phyloP scores from a whole-genome alignment of 2,888 invertebrate genomes.

The Venusia cambrica region DNA sequence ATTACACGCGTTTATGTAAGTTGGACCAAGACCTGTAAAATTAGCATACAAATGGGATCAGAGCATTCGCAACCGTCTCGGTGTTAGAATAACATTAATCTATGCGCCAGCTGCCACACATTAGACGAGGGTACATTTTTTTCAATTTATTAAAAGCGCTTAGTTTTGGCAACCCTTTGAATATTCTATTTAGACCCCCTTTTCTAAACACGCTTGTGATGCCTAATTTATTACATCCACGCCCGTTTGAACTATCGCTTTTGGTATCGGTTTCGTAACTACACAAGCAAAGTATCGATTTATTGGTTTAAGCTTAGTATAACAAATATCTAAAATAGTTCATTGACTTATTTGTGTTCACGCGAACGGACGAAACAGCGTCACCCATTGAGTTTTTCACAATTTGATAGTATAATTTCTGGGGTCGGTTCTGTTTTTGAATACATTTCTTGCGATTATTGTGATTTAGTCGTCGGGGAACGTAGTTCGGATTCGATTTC shows the following conservation, averaged over 20 bases:
- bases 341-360: slow-evolving; percentile 49
- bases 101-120: slow-evolving; percentile 58
- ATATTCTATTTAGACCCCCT: slow-evolving; percentile 63
- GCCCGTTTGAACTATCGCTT: slow-evolving; percentile 26
- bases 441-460: slow-evolving; percentile 22
- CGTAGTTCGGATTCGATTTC: slow-evolving; percentile 10
- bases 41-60: slow-evolving; percentile 60
- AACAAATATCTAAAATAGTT: slow-evolving; percentile 38
- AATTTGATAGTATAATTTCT: slow-evolving; percentile 52
- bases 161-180: slow-evolving; percentile 74
- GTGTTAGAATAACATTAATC: slow-evolving; percentile 68
- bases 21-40: slow-evolving; percentile 33
- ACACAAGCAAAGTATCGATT: slow-evolving; percentile 19
- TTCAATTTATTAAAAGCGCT: slow-evolving; percentile 55
- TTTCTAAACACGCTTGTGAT: slow-evolving; percentile 48
- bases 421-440: slow-evolving; percentile 23
- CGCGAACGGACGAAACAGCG: slow-evolving; percentile 37
- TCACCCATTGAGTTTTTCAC: slow-evolving; percentile 43
- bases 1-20: slow-evolving; percentile 28
- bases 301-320: slow-evolving; percentile 25
- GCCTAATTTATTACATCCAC: slow-evolving; percentile 43
- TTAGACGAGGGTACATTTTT: slow-evolving; percentile 54
- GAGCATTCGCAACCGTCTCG: slow-evolving; percentile 39
- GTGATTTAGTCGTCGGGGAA: slow-evolving; percentile 16
- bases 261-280: slow-evolving; percentile 10